A percentile compares a stretch with the other conserved stretches of the same genome.
Conservation (phyloP, 2,888 invertebrate genomes). For the Creontiades dilutus region DNA sequence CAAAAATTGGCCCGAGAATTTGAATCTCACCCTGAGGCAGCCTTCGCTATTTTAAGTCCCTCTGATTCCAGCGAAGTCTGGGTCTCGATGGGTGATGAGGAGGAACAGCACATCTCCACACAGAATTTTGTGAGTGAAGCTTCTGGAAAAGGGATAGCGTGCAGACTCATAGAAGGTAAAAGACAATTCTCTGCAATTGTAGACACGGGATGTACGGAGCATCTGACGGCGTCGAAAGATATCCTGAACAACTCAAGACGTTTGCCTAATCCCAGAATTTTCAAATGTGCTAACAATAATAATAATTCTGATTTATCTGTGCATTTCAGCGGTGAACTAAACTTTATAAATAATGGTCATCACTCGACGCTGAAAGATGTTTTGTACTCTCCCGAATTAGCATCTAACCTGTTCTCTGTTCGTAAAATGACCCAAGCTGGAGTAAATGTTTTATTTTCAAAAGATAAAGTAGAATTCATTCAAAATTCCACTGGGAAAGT, state of each 20-base stretch:
- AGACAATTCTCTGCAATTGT: not conserved
- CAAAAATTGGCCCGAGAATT: not conserved
- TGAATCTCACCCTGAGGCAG: not conserved
- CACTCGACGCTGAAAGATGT: not conserved
- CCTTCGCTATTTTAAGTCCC: not conserved
- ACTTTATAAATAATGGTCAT: conserved; percentile 3
- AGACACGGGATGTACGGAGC: not conserved
- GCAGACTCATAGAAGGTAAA: not conserved
- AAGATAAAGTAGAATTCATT: conserved; percentile 26
- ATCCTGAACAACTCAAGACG: not conserved
- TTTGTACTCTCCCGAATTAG: not conserved
- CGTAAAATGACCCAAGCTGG: not conserved
- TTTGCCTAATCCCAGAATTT: not conserved
- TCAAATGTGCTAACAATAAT: conserved; percentile 6
- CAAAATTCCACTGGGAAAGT: not conserved
- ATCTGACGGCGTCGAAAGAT: not conserved
- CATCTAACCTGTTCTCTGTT: not conserved
- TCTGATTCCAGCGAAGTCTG: not conserved
- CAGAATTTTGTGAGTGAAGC: not conserved
- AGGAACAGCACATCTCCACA: too few species aligned
- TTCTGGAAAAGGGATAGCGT: not conserved
- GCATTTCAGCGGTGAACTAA: not conserved
- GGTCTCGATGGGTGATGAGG: not conserved
- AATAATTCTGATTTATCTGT: not conserved
- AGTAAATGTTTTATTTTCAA: not conserved